phyloP scores from a whole-genome alignment of 2,113 vertebrate genomes.

The Antechinus stuartii region DNA sequence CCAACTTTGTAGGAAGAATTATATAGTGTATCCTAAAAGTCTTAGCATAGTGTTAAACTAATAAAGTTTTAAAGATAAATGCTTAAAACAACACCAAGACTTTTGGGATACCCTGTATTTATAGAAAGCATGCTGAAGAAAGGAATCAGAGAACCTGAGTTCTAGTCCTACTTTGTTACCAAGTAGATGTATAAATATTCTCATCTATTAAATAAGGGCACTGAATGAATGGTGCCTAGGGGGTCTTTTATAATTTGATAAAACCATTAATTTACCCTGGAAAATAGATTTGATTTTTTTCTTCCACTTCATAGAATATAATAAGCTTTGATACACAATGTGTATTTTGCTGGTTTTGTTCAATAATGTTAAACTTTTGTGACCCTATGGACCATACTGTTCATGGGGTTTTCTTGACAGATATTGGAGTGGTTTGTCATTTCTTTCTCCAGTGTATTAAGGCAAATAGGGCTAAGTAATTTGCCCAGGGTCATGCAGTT shows the following conservation, averaged over 20 bases:
- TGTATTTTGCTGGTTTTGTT: not conserved
- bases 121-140: not conserved
- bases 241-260: slow-evolving; percentile 29
- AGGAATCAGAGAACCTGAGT: not conserved
- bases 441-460: not conserved
- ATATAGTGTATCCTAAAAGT: not conserved
- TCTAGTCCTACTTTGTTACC: not conserved
- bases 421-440: not conserved
- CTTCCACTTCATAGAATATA: slow-evolving; percentile 7
- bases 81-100: not conserved
- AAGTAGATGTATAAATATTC: not conserved
- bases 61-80: no score
- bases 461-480: not conserved
- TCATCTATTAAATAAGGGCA: slow-evolving; percentile 8
- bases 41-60: not conserved
- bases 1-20: not conserved
- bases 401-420: not conserved
- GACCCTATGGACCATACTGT: no score
- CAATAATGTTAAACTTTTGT: no score
- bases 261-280: slow-evolving; percentile 39
- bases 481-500: not conserved
- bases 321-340: slow-evolving; percentile 23
- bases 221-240: not conserved
- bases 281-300: slow-evolving; percentile 27
- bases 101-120: not conserved